Conservation (phyloP, 2,113 vertebrate species). For the Dinomys branickii region DNA sequence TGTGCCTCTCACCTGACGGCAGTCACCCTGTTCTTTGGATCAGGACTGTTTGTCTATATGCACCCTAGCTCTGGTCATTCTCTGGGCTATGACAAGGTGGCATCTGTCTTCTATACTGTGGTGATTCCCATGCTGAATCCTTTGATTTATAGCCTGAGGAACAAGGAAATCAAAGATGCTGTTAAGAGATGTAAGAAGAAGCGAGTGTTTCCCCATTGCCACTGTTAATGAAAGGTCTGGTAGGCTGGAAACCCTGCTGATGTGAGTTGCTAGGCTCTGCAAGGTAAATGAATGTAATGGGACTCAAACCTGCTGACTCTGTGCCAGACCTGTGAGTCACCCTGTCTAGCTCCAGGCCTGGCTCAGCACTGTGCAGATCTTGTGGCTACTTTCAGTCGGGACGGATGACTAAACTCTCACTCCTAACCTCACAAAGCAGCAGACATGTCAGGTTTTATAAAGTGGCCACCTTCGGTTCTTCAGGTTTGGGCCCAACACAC, state of each 20-base stretch:
- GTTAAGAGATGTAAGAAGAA: conserved; percentile 29
- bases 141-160: conserved; percentile 67
- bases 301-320: background rate
- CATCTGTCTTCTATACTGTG: conserved; percentile 56
- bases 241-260: background rate
- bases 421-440: background rate
- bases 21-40: conserved; percentile 66
- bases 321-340: background rate
- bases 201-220: background rate
- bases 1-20: conserved; percentile 41
- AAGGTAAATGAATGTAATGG: background rate
- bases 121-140: conserved; percentile 64
- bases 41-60: conserved; percentile 72
- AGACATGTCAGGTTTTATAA: background rate
- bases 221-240: background rate
- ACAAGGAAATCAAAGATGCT: conserved; percentile 67
- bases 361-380: background rate
- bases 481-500: background rate
- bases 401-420: background rate
- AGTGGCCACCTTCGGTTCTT: background rate
- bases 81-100: conserved; percentile 57
- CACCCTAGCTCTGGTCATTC: conserved; percentile 9
- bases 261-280: background rate
- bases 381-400: background rate
- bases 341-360: background rate